Conservation (phyloP, 2,888 invertebrate species). For the Drosophila paranaensis region DNA sequence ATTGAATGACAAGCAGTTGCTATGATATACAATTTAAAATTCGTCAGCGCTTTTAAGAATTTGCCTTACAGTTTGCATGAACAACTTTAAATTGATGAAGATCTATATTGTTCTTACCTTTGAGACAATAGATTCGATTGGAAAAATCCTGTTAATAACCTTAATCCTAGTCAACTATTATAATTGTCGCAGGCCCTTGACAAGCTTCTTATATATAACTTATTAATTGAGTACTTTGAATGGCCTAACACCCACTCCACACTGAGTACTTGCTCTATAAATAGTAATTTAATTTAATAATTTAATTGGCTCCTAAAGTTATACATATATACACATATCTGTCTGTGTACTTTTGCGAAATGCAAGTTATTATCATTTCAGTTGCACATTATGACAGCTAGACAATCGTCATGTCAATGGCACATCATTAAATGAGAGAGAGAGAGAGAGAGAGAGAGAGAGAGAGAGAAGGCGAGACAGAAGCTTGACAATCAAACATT, state of each 20-base stretch:
- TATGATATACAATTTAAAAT: constrained; percentile 21
- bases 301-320: constrained; percentile 45
- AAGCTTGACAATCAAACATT: constrained; percentile 36
- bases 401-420: constrained; percentile 11
- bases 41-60: constrained; percentile 2
- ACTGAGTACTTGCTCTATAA: not conserved
- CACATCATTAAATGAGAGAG: not conserved
- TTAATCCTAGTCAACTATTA: not conserved
- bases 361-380: not conserved
- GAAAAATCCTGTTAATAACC: not conserved
- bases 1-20: constrained; percentile 14
- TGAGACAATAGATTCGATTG: no score
- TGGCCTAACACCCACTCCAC: constrained; percentile 30
- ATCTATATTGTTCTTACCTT: no score
- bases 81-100: no score
- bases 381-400: constrained; percentile 19
- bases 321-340: not conserved
- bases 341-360: constrained; percentile 11
- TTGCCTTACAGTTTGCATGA: no score
- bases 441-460: no score
- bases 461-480: not conserved
- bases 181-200: constrained; percentile 5
- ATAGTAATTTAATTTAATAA: no score
- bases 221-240: constrained; percentile 40
- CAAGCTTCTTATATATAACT: constrained; percentile 10